These are phyloP conservation scores for Abrostola tripartita DNA, from an alignment of 2,888 invertebrate genomes.

Conservation along the genomic window DNA sequence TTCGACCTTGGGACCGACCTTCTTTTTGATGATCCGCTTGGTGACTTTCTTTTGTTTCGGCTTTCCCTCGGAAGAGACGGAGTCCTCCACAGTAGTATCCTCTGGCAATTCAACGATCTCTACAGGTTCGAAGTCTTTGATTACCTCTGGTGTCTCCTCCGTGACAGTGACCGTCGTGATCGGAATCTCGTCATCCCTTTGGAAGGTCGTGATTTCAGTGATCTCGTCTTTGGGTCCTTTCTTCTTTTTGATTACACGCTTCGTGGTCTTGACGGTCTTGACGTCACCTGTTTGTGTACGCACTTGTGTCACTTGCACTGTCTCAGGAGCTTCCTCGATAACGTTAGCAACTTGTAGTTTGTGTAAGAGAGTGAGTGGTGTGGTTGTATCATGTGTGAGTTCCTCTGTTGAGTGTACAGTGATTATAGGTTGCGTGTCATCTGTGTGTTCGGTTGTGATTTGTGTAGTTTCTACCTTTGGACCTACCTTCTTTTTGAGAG, in stretches of 20 bases:
- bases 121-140: slow-evolving; percentile 49
- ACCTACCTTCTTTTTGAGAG: slow-evolving; percentile 19
- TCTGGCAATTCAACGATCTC: slow-evolving; percentile 30
- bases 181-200: slow-evolving; percentile 22
- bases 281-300: slow-evolving; percentile 61
- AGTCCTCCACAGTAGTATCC: slow-evolving; percentile 20
- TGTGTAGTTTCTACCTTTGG: slow-evolving; percentile 30
- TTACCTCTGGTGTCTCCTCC: slow-evolving; percentile 40
- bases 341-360: slow-evolving; percentile 28
- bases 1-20: slow-evolving; percentile 64
- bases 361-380: slow-evolving; percentile 38
- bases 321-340: slow-evolving; percentile 47
- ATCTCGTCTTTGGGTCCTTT: slow-evolving; percentile 12
- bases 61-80: slow-evolving; percentile 59
- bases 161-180: slow-evolving; percentile 19
- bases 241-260: slow-evolving; percentile 13
- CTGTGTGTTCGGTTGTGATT: slow-evolving; percentile 10
- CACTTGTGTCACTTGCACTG: slow-evolving; percentile 45
- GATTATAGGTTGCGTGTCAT: slow-evolving; percentile 10
- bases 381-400: slow-evolving; percentile 53
- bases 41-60: slow-evolving; percentile 63
- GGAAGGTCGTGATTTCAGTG: slow-evolving; percentile 10
- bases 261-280: slow-evolving; percentile 3
- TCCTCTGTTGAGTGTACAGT: slow-evolving; percentile 24
- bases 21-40: slow-evolving; percentile 75